These are phyloP conservation scores for Halichondria panicea DNA, from an alignment of 37 sponge, comb jelly and placozoan genomes.

Conservation along the genomic window DNA sequence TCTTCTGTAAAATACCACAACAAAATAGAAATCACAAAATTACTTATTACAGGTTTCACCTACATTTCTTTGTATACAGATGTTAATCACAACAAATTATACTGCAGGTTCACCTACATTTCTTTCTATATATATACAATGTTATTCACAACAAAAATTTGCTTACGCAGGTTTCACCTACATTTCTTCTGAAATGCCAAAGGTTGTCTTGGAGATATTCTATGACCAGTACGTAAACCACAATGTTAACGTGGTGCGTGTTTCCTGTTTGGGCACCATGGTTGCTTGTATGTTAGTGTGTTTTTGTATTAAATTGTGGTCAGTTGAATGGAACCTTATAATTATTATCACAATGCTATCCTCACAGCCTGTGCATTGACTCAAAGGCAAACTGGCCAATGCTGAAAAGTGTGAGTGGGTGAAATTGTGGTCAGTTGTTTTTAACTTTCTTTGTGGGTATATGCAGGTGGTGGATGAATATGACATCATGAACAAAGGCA, in stretches of 20 bases:
- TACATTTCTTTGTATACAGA: too few species aligned
- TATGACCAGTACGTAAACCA: slow-evolving; percentile 48
- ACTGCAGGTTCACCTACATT: too few species aligned
- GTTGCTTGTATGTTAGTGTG: too few species aligned
- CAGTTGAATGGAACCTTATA: background rate
- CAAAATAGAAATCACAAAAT: too few species aligned
- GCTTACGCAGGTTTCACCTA: slow-evolving; percentile 27
- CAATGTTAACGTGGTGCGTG: too few species aligned
- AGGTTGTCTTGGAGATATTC: slow-evolving; percentile 45
- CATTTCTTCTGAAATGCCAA: background rate
- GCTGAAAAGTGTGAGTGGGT: slow-evolving; percentile 28
- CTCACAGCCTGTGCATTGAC: slow-evolving; percentile 45
- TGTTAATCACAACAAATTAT: too few species aligned
- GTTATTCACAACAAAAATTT: too few species aligned
- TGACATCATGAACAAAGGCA: slow-evolving; percentile 6
- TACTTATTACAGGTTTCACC: too few species aligned
- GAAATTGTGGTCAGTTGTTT: background rate
- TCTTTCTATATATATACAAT: too few species aligned
- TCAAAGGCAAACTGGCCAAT: slow-evolving; percentile 48
- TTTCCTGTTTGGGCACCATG: too few species aligned
- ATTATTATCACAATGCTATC: background rate
- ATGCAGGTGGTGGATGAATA: slow-evolving; percentile 15
- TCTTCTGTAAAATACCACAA: too few species aligned
- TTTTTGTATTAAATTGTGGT: too few species aligned
- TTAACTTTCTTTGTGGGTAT: background rate